Percentiles rank a stretch among this genome's conserved stretches.
Evolutionary conservation across 2,797 vertebrate genomes (phyloP).

Genomic region (Okamejei kenojei): DNA sequence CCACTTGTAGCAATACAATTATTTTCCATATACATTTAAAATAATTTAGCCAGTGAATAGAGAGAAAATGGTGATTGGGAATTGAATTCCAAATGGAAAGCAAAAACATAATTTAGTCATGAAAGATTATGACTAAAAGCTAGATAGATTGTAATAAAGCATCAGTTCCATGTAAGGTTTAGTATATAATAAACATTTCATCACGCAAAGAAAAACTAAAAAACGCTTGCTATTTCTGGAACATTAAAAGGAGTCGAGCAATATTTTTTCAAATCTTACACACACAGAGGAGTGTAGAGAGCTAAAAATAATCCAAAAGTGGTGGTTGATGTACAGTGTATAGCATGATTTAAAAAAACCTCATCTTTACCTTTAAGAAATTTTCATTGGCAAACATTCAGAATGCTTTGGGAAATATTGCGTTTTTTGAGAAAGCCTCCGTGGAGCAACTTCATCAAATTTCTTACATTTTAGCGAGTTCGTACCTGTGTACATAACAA

Average conservation of each 20-base stretch:
- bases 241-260: not conserved
- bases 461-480: not conserved
- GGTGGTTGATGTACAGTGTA: not conserved
- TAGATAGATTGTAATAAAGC: not conserved
- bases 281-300: not conserved
- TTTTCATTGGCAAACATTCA: not conserved
- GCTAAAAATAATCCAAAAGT: not conserved
- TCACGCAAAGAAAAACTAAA: not conserved
- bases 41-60: not conserved
- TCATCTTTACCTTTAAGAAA: not conserved
- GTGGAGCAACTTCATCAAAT: too few species aligned
- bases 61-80: not conserved
- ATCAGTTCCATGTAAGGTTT: not conserved
- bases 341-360: too few species aligned
- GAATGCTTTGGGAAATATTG: not conserved
- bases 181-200: conserved; percentile 2
- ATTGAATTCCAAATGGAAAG: not conserved
- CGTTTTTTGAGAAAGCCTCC: not conserved
- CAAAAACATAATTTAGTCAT: conserved; percentile 14
- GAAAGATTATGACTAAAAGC: not conserved
- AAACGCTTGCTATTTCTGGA: not conserved
- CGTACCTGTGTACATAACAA: not conserved
- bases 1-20: not conserved
- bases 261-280: not conserved
- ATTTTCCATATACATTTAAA: conserved; percentile 1